Evolutionary conservation across 2,113 vertebrate genomes (phyloP).

Genomic region (Nyctibius bracteatus): DNA sequence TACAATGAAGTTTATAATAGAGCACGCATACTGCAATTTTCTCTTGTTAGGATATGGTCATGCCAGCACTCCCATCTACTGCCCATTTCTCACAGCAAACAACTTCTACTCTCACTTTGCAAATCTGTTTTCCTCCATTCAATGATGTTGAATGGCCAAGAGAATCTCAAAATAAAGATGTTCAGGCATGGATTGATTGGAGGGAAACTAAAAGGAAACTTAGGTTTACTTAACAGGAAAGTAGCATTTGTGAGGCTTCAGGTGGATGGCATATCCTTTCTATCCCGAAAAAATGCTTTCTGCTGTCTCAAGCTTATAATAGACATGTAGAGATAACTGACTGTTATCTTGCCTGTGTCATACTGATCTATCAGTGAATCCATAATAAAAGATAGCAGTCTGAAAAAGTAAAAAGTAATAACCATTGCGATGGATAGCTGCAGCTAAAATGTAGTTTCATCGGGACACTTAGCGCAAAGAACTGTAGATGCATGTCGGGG

Average conservation of each 20-base stretch:
- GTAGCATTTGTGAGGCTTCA: conserved; percentile 53
- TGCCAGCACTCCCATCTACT: conserved; percentile 45
- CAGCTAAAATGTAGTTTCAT: conserved; percentile 66
- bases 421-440: conserved; percentile 64
- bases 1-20: conserved; percentile 49
- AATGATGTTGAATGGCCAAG: conserved; percentile 31
- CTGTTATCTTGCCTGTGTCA: conserved; percentile 74
- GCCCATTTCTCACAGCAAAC: conserved; percentile 43
- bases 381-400: conserved; percentile 70
- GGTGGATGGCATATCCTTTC: background rate
- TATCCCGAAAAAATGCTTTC: conserved; percentile 54
- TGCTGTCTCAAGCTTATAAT: conserved; percentile 62
- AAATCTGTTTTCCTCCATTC: conserved; percentile 47
- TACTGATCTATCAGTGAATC: conserved; percentile 78
- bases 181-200: conserved; percentile 39
- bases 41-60: conserved; percentile 35
- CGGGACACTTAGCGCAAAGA: conserved; percentile 70
- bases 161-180: conserved; percentile 69
- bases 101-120: conserved; percentile 56
- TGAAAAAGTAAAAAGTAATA: conserved; percentile 72
- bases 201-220: conserved; percentile 49
- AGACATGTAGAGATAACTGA: conserved; percentile 69
- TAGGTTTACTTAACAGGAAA: conserved; percentile 48
- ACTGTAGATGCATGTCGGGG: conserved; percentile 65
- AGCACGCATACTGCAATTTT: background rate